These are phyloP conservation scores for Enteromius unitaeniatus DNA, from an alignment of 2,797 vertebrate genomes.

Conservation along the genomic window DNA sequence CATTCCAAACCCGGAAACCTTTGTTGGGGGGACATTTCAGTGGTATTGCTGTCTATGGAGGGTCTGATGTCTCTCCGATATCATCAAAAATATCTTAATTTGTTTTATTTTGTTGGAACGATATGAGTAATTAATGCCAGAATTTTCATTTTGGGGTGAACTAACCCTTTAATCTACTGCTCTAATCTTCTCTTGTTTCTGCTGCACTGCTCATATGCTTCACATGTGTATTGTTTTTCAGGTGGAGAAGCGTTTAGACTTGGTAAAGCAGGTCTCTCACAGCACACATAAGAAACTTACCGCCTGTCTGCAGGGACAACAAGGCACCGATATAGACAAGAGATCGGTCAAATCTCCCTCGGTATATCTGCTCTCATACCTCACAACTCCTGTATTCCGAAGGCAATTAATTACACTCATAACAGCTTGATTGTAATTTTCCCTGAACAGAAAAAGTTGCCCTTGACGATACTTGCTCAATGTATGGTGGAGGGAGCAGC, in stretches of 20 bases:
- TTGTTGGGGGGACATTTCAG: too few relatives aligned
- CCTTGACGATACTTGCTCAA: conserved; percentile 91
- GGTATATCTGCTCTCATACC: conserved; percentile 50
- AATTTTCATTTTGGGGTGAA: too few relatives aligned
- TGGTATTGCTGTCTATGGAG: too few relatives aligned
- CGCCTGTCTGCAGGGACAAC: conserved; percentile 95
- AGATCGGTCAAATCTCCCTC: conserved; percentile 88
- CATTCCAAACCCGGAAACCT: too few relatives aligned
- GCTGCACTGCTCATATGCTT: not conserved
- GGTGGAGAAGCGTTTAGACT: conserved; percentile 97
- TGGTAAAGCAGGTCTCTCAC: conserved; percentile 97
- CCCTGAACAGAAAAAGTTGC: conserved; percentile 90
- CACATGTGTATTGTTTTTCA: conserved; percentile 63
- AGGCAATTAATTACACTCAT: not conserved
- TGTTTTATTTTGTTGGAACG: too few relatives aligned
- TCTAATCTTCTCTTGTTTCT: not conserved
- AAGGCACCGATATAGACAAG: conserved; percentile 92
- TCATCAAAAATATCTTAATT: too few relatives aligned
- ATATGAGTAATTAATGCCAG: too few relatives aligned
- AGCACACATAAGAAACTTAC: conserved; percentile 98
- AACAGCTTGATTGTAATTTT: conserved; percentile 13
- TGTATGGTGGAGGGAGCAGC: conserved; percentile 93
- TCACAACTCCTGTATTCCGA: not conserved
- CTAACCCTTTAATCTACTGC: not conserved
- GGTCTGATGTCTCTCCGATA: too few relatives aligned